These are phyloP conservation scores for Tragelaphus oryx DNA, from an alignment of 2,797 vertebrate genomes.

Conservation along the genomic window DNA sequence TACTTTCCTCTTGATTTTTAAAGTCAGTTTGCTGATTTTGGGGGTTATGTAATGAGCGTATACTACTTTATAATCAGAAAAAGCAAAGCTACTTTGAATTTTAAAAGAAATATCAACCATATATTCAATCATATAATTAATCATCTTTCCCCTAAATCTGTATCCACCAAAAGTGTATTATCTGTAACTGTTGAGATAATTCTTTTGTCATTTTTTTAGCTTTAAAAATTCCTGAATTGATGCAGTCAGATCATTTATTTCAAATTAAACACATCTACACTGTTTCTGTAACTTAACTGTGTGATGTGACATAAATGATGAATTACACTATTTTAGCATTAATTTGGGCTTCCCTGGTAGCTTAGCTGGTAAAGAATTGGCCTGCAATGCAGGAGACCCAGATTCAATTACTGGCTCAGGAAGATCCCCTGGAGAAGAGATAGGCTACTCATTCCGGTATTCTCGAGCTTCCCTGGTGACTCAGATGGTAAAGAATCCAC, in stretches of 20 bases:
- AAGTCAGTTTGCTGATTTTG: neutral
- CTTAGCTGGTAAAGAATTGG: neutral
- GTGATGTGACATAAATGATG: neutral
- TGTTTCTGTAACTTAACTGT: neutral
- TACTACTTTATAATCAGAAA: neutral
- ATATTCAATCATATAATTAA: neutral
- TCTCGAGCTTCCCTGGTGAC: neutral
- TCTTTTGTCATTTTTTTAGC: neutral
- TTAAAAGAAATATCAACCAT: neutral
- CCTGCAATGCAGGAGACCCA: neutral
- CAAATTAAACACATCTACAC: neutral
- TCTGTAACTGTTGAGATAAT: neutral
- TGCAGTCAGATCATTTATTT: neutral
- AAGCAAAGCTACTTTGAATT: slow-evolving; percentile 24
- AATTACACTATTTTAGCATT: neutral
- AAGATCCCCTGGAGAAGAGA: neutral
- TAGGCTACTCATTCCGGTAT: neutral
- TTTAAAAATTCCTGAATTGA: slow-evolving; percentile 7
- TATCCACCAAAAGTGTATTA: neutral
- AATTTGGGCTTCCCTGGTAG: neutral
- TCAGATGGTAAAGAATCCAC: neutral
- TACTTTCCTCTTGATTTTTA: neutral
- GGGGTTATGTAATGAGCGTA: neutral
- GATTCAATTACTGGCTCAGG: neutral
- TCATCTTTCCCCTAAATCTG: neutral